Conservation (phyloP, 2,113 vertebrate species). For the Fregata magnificens region DNA sequence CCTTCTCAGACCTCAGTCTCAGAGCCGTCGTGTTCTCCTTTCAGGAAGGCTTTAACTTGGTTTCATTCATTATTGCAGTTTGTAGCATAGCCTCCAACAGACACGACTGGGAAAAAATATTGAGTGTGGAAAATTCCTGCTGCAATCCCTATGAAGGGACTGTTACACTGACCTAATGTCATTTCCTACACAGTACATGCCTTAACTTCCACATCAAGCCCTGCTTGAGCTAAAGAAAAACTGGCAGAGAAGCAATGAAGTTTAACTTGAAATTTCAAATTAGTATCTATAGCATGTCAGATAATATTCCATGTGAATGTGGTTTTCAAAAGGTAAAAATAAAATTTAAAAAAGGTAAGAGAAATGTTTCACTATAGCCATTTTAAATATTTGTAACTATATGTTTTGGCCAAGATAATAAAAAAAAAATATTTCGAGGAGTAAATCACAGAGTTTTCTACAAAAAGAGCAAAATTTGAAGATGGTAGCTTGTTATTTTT, state of each 20-base stretch:
- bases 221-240: neutral
- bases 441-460: neutral
- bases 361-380: neutral
- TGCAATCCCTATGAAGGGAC: neutral
- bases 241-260: neutral
- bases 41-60: neutral
- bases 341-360: neutral
- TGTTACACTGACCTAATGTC: neutral
- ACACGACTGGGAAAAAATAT: neutral
- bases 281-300: neutral
- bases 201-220: neutral
- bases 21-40: neutral
- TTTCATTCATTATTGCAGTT: neutral
- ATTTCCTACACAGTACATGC: neutral
- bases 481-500: fast-evolving
- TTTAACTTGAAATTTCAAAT: neutral
- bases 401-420: neutral
- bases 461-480: neutral
- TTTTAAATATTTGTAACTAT: neutral
- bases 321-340: neutral
- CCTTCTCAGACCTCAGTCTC: neutral
- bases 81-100: neutral
- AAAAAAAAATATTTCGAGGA: neutral
- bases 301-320: neutral
- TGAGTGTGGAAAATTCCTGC: neutral